phyloP scores from a whole-genome alignment of 2,888 invertebrate species.

The Thelaira solivaga region DNA sequence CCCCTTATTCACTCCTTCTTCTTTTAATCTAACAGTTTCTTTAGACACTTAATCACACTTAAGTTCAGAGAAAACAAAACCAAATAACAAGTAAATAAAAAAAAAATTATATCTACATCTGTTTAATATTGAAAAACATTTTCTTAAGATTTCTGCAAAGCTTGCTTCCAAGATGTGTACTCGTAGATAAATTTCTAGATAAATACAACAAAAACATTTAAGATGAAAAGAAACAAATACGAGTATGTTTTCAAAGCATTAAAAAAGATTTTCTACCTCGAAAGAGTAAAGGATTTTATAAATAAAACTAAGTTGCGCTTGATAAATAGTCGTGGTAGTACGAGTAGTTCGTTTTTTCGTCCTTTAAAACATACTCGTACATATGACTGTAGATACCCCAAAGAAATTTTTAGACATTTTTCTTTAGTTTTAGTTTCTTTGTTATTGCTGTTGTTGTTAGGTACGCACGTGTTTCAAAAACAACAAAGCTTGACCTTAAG shows the following conservation, averaged over 20 bases:
- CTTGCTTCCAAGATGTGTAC: not conserved
- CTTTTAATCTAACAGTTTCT: not conserved
- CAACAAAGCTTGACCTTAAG: slow-evolving; percentile 49
- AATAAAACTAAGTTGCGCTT: slow-evolving; percentile 34
- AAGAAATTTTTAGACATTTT: not conserved
- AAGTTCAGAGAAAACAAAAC: slow-evolving; percentile 10
- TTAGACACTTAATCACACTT: slow-evolving; percentile 32
- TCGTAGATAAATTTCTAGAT: not conserved
- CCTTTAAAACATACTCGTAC: not conserved
- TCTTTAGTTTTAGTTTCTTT: not conserved
- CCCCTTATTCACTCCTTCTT: not conserved
- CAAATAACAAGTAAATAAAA: not conserved
- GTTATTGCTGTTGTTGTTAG: too few relatives aligned
- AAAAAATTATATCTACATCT: slow-evolving; percentile 15
- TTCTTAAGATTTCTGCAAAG: not conserved
- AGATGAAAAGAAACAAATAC: not conserved
- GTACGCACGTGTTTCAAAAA: slow-evolving; percentile 1
- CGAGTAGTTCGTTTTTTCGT: not conserved
- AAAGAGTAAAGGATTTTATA: slow-evolving; percentile 38
- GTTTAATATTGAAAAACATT: slow-evolving; percentile 7
- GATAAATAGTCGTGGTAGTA: slow-evolving; percentile 21
- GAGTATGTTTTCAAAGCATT: slow-evolving; percentile 28
- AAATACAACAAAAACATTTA: not conserved
- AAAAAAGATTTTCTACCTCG: not conserved
- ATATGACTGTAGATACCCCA: not conserved